Percentiles rank a stretch among this genome's conserved stretches.
Conservation (phyloP, 1,140 invertebrate species). For the Teleopsis dalmanni region DNA sequence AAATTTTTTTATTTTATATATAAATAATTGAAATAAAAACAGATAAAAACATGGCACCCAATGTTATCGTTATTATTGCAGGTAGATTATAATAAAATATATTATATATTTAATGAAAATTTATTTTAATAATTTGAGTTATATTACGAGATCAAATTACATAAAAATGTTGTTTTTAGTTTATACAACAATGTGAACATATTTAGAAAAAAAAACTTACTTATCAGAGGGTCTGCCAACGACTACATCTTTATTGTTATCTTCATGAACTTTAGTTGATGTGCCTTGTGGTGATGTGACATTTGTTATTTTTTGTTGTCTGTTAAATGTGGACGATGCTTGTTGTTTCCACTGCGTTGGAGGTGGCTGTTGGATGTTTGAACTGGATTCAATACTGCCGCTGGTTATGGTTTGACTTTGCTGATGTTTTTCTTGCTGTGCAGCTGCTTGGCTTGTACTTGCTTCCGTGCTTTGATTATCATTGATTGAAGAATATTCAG, state of each 20-base stretch:
- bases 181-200: too few species aligned
- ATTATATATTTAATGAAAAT: too few species aligned
- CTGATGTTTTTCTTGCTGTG: conserved; percentile 16
- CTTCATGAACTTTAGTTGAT: conserved; percentile 45
- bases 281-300: conserved; percentile 11
- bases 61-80: too few species aligned
- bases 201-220: too few species aligned
- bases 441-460: conserved; percentile 29
- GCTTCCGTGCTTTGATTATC: conserved; percentile 30
- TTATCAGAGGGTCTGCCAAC: conserved; percentile 76
- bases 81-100: too few species aligned
- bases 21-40: too few species aligned
- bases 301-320: conserved; percentile 14
- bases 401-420: conserved; percentile 54
- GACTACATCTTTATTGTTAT: conserved; percentile 53
- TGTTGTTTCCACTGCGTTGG: conserved; percentile 30
- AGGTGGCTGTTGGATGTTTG: conserved; percentile 10
- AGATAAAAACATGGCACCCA: too few species aligned
- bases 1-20: too few species aligned
- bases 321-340: conserved; percentile 23
- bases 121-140: too few species aligned
- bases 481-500: conserved; percentile 19
- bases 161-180: too few species aligned
- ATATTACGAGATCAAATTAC: too few species aligned
- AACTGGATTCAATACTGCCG: conserved; percentile 39